Percentiles rank a stretch among this genome's conserved stretches.
phyloP scores from a whole-genome alignment of 1,140 invertebrate genomes.

The Hormaphis cornu region DNA sequence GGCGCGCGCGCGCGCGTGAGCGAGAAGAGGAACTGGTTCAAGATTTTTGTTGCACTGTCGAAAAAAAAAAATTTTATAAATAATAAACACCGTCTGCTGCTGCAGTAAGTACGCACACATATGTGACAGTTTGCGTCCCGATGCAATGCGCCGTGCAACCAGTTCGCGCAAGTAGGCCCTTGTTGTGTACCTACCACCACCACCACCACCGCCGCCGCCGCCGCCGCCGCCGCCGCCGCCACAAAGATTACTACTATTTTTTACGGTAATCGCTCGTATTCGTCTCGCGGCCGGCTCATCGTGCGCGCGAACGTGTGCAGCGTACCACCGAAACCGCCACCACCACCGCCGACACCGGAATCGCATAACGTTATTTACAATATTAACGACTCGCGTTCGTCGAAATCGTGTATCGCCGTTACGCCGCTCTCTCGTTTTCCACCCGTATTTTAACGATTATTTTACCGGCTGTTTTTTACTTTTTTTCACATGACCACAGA shows the following conservation, averaged over 20 bases:
- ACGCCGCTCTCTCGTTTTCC: no score
- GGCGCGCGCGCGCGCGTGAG: constrained; percentile 23
- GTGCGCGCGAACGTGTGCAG: background rate
- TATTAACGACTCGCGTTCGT: no score
- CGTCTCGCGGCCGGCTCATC: background rate
- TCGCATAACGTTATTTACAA: no score
- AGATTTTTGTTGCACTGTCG: constrained; percentile 30
- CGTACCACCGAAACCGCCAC: no score
- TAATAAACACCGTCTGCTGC: constrained; percentile 1
- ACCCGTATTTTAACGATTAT: no score
- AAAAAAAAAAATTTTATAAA: no score
- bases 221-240: no score
- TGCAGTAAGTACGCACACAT: background rate
- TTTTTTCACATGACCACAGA: no score
- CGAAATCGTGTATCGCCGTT: no score
- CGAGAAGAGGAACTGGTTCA: constrained; percentile 31
- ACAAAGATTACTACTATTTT: constrained; percentile 2
- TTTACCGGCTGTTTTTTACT: no score
- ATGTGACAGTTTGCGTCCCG: constrained; percentile 28
- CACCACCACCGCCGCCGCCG: background rate
- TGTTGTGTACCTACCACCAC: no score
- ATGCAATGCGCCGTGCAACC: constrained; percentile 29
- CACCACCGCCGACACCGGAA: no score
- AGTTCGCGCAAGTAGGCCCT: background rate
- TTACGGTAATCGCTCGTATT: background rate